Percentiles rank a stretch among this genome's conserved stretches.
Evolutionary conservation across 2,113 vertebrate genomes (phyloP).

Genomic region (Grus americana): DNA sequence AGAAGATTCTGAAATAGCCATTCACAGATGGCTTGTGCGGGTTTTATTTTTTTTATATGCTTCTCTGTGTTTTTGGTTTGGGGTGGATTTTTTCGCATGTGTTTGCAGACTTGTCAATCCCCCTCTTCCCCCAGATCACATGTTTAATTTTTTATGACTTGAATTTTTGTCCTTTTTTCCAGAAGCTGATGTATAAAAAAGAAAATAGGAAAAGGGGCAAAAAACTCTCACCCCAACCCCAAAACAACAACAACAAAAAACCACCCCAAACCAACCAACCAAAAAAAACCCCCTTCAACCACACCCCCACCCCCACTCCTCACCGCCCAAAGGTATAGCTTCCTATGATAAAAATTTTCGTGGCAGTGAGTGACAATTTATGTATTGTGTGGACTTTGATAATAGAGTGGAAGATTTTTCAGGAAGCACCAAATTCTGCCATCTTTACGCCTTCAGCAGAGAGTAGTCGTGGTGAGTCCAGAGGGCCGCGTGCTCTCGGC

Average conservation of each 20-base stretch:
- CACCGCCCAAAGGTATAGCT: neutral
- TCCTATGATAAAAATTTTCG: neutral
- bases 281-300: neutral
- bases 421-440: neutral
- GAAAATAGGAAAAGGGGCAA: neutral
- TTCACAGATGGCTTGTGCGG: constrained; percentile 61
- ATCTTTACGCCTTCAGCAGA: neutral
- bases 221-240: neutral
- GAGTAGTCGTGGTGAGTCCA: neutral
- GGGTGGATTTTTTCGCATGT: neutral
- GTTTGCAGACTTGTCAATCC: constrained; percentile 58
- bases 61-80: constrained; percentile 26
- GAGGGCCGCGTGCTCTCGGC: accelerated
- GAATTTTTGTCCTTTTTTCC: neutral
- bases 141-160: neutral
- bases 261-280: neutral
- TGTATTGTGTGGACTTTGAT: neutral
- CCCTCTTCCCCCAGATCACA: neutral
- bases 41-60: constrained; percentile 37
- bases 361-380: neutral
- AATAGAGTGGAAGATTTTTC: neutral
- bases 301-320: neutral
- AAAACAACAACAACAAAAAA: neutral
- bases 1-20: constrained; percentile 57
- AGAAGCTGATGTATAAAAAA: neutral